Base-by-base conservation (phyloP, 2,888 invertebrate species). In the Torymus auratus region DNA sequence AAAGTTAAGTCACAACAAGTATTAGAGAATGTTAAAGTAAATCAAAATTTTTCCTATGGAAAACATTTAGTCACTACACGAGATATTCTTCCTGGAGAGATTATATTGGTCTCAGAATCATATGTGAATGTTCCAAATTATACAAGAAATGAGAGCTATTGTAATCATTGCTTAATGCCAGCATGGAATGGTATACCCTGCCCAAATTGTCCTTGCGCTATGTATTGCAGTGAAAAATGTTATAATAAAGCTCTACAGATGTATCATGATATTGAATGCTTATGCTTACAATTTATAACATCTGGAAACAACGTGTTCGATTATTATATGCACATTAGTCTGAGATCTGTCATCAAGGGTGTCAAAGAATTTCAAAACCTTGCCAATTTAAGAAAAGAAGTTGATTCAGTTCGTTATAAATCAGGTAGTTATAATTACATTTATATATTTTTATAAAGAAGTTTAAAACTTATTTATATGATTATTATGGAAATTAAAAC, bases 261-360 rank as follows among this genome's bases (percentile, higher is more conserved):
- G 15, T 96, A 95, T 89, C 98, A 98, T 89, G 91, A 92, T 83
- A 92, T 94, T 83, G 97, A 98, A 92, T 98, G 97, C 88, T 89
- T 92, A 0, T 91, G 96, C 73, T 5, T 79, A 13, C 69, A 55
- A 23, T 92, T 96, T 86, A 92, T 93, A 53, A 91, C 93, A 17
- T 88, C 97, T 28, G 88, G 93, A 17, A 88, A 91, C 58, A 94
- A 95, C 85, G 89, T 95, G 20, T 91, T 95, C 2, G 64, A 81
- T 56, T 77, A 77, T 62, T 17, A 56, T 14, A 55, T 62, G 7
- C 77, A 77, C 28, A 23, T 23, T 13, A 94, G 95, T 14, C 87
- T 96, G 79, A 93, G 95, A 86, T 93, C 94, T 4, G 92, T 93
- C 2, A 86, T 94, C 23, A 86, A 89, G 12, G 93, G 93, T 0